Percentiles rank a stretch among this genome's conserved stretches.
Conservation (phyloP, 2,797 vertebrate species). For the Sebastes ruberrimus region DNA sequence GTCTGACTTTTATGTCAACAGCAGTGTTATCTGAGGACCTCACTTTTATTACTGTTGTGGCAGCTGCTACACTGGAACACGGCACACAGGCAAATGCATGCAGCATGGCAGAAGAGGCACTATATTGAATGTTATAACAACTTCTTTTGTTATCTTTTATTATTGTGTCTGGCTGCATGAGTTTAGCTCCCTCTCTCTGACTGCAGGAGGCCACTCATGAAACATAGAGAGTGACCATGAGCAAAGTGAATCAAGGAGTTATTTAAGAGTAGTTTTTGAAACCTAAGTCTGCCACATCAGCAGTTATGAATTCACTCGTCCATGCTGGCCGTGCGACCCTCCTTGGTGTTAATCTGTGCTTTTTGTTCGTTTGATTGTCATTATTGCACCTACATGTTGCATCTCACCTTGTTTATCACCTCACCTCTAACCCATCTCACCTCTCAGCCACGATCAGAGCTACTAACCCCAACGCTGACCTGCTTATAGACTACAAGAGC, state of each 20-base stretch:
- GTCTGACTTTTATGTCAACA: constrained; percentile 1
- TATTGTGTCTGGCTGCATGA: constrained; percentile 25
- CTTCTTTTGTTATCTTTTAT: not conserved
- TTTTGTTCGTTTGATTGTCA: constrained; percentile 51
- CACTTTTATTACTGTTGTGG: not conserved
- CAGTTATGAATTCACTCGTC: not conserved
- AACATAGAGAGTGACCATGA: constrained; percentile 16
- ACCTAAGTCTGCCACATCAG: not conserved
- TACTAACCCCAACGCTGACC: constrained; percentile 7
- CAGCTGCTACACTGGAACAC: constrained; percentile 33
- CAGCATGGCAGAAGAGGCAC: constrained; percentile 22
- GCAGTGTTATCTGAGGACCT: not conserved
- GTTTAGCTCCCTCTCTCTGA: constrained; percentile 34
- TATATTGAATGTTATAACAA: constrained; percentile 18
- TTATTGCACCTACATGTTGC: constrained; percentile 32
- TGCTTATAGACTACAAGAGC: not conserved
- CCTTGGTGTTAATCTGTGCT: constrained; percentile 67
- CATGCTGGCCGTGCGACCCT: constrained; percentile 70
- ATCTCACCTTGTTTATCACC: constrained; percentile 47
- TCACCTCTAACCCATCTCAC: constrained; percentile 23
- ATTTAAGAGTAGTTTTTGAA: not conserved
- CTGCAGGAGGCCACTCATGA: constrained; percentile 43
- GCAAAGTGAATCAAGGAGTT: not conserved
- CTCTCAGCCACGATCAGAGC: not conserved
- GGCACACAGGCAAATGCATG: constrained; percentile 47